phyloP scores from a whole-genome alignment of 2,888 invertebrate genomes.

The Mythimna lalbum region DNA sequence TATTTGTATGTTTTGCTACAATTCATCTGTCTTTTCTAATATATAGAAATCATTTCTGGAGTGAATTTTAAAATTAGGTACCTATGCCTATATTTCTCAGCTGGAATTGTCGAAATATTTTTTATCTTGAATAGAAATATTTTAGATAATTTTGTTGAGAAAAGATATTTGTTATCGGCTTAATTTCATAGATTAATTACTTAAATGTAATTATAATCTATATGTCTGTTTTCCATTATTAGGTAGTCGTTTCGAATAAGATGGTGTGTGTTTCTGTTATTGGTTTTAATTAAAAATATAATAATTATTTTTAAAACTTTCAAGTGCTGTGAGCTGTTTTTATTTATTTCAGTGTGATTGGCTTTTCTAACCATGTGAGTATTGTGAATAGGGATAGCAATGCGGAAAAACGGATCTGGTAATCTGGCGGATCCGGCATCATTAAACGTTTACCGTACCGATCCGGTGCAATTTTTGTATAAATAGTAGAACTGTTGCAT shows the following conservation, averaged over 20 bases:
- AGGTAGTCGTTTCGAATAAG: slow-evolving; percentile 5
- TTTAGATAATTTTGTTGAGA: slow-evolving; percentile 53
- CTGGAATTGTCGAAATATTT: slow-evolving; percentile 5
- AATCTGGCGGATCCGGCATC: too few species aligned
- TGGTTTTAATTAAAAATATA: slow-evolving; percentile 21
- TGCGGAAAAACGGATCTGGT: too few species aligned
- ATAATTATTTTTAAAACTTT: not conserved
- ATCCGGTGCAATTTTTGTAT: too few species aligned
- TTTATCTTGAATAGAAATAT: slow-evolving; percentile 54
- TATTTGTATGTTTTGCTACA: not conserved
- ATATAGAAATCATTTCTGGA: not conserved
- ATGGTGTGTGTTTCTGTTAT: slow-evolving; percentile 39
- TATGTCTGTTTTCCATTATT: slow-evolving; percentile 27
- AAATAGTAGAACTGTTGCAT: too few species aligned
- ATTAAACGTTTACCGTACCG: too few species aligned
- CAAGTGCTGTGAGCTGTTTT: slow-evolving; percentile 16
- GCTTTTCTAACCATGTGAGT: slow-evolving; percentile 21
- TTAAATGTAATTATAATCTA: slow-evolving; percentile 22
- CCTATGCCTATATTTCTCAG: not conserved
- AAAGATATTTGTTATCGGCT: slow-evolving; percentile 61
- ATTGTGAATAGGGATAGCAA: not conserved
- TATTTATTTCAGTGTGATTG: not conserved
- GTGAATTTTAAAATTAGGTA: too few species aligned
- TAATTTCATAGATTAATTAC: slow-evolving; percentile 58
- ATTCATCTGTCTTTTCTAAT: not conserved